Evolutionary conservation across 2,888 invertebrate species (phyloP), one percentile per base, ranked within the genome.

Genomic region (Melipona bicolor): DNA sequence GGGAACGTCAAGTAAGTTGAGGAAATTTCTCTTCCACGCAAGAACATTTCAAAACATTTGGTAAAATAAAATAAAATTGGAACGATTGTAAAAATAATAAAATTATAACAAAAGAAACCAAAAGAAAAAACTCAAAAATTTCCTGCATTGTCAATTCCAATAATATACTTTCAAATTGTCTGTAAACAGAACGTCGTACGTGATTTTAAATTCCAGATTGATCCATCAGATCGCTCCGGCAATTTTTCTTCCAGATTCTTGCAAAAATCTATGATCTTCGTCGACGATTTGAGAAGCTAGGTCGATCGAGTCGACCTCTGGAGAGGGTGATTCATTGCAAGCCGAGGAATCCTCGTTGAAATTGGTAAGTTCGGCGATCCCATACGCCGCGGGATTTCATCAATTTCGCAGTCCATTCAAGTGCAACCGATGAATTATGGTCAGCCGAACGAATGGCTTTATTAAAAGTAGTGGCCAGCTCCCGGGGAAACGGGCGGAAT

Each of bases 301-400:
- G 65, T 15, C 21, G 69, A 77, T 62, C 77, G 80, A 76, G 77
- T 78, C 32, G 32, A 32, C 56, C 36, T 67, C 76, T 17, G 36
- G 77, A 64, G 36, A 56, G 85, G 77, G 83, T 87, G 87, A 91
- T 88, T 90, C 88, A 90, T 91, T 79, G 83, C 65, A 24, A 19
- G 49, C 67, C 80, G 80, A 70, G 87, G 81, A 88, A 83, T 82
- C 77, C 82, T 83, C 80, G 74, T 56, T 69, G 84, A 87, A 87
- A 87, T 81, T 83, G 76, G 64, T 27, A 81, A 81, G 78, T 78
- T 77, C 71, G 82, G 82, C 84, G 75, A 75, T n/a, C 54, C 69
- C 71, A 54, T 74, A 52, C 69, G 77, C 56, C 65, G 43, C 67
- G 19, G 54, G 77, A 76, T 88, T 89, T 83, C 87, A 88, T 89